Percentiles rank a stretch among this genome's conserved stretches.
Conservation (phyloP, 2,113 vertebrate species). For the Prunella fulvescens region DNA sequence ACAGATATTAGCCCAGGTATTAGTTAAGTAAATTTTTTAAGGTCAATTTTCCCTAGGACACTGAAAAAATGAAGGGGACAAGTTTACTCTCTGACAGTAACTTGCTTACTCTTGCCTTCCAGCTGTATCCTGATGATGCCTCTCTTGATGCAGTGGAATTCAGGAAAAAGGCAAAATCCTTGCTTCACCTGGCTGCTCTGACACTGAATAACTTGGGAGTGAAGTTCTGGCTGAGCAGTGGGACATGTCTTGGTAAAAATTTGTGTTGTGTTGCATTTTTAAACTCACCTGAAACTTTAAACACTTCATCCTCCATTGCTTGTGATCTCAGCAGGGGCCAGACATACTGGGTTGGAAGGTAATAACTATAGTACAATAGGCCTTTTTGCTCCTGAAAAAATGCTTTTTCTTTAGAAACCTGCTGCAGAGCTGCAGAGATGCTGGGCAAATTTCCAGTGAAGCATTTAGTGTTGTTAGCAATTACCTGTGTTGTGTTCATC, state of each 20-base stretch:
- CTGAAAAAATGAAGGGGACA: neutral
- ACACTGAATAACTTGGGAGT: slow-evolving; percentile 77
- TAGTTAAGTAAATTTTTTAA: neutral
- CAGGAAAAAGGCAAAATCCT: slow-evolving; percentile 82
- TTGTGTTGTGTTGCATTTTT: neutral
- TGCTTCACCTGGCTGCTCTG: slow-evolving; percentile 82
- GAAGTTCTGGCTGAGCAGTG: slow-evolving; percentile 96
- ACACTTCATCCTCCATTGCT: neutral
- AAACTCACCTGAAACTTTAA: neutral
- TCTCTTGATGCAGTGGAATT: slow-evolving; percentile 85
- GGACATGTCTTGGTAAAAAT: slow-evolving; percentile 89
- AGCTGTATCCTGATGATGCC: slow-evolving; percentile 90
- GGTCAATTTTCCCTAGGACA: neutral
- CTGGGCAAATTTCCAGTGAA: neutral
- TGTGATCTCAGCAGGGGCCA: neutral
- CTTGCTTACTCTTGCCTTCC: neutral
- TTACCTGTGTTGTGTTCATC: neutral
- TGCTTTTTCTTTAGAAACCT: neutral
- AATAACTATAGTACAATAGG: neutral
- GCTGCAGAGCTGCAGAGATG: neutral
- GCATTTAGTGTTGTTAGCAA: neutral
- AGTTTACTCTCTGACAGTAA: neutral
- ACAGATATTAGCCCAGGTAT: neutral
- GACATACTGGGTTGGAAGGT: neutral
- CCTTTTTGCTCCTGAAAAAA: neutral